Percentiles rank a stretch among this genome's conserved stretches.
Conservation (phyloP, 2,113 vertebrate species). For the Zosterops borbonicus region DNA sequence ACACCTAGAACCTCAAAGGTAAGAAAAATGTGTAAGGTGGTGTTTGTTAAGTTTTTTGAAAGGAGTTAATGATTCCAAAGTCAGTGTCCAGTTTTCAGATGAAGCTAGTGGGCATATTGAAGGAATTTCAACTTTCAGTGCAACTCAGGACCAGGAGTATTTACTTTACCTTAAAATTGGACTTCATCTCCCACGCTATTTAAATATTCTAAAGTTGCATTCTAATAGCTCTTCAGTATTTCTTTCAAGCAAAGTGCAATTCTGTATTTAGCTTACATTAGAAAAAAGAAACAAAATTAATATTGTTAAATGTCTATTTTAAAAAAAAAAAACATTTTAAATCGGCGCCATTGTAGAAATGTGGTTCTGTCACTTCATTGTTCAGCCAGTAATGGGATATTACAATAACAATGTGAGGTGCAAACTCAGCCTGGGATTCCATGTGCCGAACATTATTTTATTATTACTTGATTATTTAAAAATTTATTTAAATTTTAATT, state of each 20-base stretch:
- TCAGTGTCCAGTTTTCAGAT: neutral
- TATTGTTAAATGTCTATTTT: neutral
- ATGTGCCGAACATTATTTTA: neutral
- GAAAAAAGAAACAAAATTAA: neutral
- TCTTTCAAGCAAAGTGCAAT: neutral
- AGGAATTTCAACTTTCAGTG: neutral
- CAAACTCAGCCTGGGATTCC: neutral
- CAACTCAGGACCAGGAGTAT: neutral
- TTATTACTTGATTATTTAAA: neutral
- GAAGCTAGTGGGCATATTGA: neutral
- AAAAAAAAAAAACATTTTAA: neutral
- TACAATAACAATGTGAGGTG: neutral
- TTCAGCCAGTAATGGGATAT: neutral
- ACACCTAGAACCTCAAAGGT: neutral
- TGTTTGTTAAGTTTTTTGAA: neutral
- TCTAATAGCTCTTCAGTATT: neutral
- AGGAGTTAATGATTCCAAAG: neutral
- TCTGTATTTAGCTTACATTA: neutral
- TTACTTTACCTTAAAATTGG: neutral
- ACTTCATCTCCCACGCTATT: neutral
- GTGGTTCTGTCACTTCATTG: neutral
- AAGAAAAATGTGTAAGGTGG: neutral
- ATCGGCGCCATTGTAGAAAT: neutral
- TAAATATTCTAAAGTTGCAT: neutral
- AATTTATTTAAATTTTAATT: neutral